Evolutionary conservation across 64 coral and sea anemone species (phyloP).

Genomic region (Montipora sp.): DNA sequence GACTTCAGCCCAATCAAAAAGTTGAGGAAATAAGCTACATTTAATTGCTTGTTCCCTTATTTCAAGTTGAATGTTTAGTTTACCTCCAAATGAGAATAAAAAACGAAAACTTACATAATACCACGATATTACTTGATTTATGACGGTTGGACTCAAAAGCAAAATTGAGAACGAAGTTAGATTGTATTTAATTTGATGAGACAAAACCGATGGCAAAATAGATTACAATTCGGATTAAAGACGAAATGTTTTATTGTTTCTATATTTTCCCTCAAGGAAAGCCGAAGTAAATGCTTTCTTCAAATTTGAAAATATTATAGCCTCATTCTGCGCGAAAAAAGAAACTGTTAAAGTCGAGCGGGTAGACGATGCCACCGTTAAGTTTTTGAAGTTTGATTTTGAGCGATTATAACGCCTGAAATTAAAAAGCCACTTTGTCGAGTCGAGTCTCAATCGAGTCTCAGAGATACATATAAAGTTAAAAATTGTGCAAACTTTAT

Average conservation of each 20-base stretch:
- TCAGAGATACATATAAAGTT: too few relatives aligned
- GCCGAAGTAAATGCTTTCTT: too few relatives aligned
- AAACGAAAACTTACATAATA: slow-evolving; percentile 24
- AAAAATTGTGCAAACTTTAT: background rate
- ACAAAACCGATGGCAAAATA: background rate
- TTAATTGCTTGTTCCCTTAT: slow-evolving; percentile 20
- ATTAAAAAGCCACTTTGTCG: too few relatives aligned
- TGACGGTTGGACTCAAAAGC: background rate
- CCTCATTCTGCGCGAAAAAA: too few relatives aligned
- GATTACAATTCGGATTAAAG: background rate
- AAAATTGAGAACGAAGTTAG: background rate
- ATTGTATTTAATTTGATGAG: background rate
- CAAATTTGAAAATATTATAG: too few relatives aligned
- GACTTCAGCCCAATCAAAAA: background rate
- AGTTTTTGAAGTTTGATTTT: too few relatives aligned
- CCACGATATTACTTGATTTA: slow-evolving; percentile 9
- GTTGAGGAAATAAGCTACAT: background rate
- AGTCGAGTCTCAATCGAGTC: too few relatives aligned
- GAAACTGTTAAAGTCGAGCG: too few relatives aligned
- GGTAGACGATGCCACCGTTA: too few relatives aligned
- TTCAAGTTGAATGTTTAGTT: background rate
- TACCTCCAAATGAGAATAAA: slow-evolving; percentile 18
- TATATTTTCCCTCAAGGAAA: background rate
- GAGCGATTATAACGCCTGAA: too few relatives aligned
- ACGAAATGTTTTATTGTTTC: background rate